phyloP scores from a whole-genome alignment of 2,888 invertebrate species.

The Carabus problematicus region DNA sequence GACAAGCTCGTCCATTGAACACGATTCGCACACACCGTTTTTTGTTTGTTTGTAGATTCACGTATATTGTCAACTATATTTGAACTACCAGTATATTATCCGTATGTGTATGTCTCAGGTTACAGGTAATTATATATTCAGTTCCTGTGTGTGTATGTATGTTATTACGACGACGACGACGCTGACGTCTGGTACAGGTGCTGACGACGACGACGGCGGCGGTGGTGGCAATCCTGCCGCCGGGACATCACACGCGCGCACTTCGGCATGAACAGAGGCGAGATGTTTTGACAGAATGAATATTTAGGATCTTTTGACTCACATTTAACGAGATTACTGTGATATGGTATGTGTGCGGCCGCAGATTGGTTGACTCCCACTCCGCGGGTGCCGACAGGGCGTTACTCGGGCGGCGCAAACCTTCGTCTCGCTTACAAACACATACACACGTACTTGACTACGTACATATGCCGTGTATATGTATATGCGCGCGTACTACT shows the following conservation, averaged over 20 bases:
- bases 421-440: constrained; percentile 51
- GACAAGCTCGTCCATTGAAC: constrained; percentile 61
- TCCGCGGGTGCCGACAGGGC: constrained; percentile 53
- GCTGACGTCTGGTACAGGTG: neutral
- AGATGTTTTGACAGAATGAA: constrained; percentile 61
- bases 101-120: too few species aligned
- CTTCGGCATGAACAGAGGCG: constrained; percentile 53
- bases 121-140: too few species aligned
- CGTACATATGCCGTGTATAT: neutral
- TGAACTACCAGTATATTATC: neutral
- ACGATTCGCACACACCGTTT: too few species aligned
- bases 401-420: constrained; percentile 55
- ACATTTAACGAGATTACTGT: constrained; percentile 59
- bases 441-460: constrained; percentile 48
- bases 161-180: neutral
- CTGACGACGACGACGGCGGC: constrained; percentile 32
- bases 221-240: constrained; percentile 42
- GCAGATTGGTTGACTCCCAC: constrained; percentile 62
- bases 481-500: constrained; percentile 55
- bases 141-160: too few species aligned
- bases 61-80: neutral
- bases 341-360: constrained; percentile 58
- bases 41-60: constrained; percentile 31
- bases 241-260: constrained; percentile 44
- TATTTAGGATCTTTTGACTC: constrained; percentile 59